phyloP scores from a whole-genome alignment of 2,888 invertebrate genomes.

The Plebejus anna region DNA sequence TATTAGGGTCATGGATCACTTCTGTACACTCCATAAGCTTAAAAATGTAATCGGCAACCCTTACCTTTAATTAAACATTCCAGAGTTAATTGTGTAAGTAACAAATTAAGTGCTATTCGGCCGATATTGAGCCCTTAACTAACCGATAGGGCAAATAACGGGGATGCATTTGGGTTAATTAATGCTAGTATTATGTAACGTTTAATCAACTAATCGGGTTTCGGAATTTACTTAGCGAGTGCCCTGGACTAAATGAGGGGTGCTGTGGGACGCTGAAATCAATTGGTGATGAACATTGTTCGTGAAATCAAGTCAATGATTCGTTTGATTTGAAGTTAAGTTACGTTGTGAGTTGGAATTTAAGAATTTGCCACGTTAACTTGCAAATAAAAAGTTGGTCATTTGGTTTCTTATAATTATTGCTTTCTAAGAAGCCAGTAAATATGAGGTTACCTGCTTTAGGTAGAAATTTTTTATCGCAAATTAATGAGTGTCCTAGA shows the following conservation, averaged over 20 bases:
- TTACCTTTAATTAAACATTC: background rate
- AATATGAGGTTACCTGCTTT: too few relatives aligned
- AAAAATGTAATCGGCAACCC: background rate
- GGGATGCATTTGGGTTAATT: slow-evolving; percentile 10
- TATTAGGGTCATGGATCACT: too few relatives aligned
- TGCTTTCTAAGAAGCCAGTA: too few relatives aligned
- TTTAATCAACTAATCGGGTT: slow-evolving; percentile 16
- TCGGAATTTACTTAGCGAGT: slow-evolving; percentile 1
- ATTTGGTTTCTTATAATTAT: too few relatives aligned
- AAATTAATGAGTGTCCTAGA: too few relatives aligned
- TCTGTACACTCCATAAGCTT: background rate
- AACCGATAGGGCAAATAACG: background rate
- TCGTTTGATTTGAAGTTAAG: background rate
- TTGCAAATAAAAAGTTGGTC: too few relatives aligned
- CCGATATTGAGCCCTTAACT: background rate
- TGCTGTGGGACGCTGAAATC: background rate
- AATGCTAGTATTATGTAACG: slow-evolving; percentile 11
- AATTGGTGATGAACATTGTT: background rate
- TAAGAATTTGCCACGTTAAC: too few relatives aligned
- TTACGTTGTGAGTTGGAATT: too few relatives aligned
- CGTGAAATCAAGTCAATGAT: background rate
- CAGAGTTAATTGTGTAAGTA: slow-evolving; percentile 9
- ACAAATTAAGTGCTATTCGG: background rate
- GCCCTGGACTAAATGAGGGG: background rate
- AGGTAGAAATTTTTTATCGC: too few relatives aligned